Evolutionary conservation across 2,113 vertebrate species (phyloP), one percentile per base, ranked within the genome.

Genomic region (Lamprotornis superbus): DNA sequence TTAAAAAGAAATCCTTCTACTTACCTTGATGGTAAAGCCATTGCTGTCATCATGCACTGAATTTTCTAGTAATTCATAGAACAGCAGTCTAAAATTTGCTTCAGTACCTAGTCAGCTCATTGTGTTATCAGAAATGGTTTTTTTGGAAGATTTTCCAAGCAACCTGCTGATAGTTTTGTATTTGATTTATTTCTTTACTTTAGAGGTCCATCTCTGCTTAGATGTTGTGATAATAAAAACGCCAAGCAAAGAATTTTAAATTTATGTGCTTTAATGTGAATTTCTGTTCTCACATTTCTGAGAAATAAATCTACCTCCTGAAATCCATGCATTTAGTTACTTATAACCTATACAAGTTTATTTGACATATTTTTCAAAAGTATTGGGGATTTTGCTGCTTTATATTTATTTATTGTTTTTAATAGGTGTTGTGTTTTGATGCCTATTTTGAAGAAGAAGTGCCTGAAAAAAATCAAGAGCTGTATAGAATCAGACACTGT

Each of bases 351-450:
- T 86, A 80, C 7, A 75, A 53, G 18, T 94, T 97, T 83, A 47
- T 79, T 91, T 97, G 94, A 90, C 15, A 3, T 67, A 61, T 84
- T 96, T 85, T 95, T 31, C 27, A 50, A 79, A 90, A 87, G 28
- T 5, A 2, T n/a, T 94, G 61, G 78, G 84, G 31, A 96, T 90
- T 96, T 97, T 97, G 28, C 50, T 87, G 69, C 83, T 87, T 96
- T 83, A 67, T 76, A 73, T 82, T 84, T 97, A 86, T 97, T 97
- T 97, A 56, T 97, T 89, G 65, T 91, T 95, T 97, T 84, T 84
- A 88, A 87, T 90, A 99, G 99, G 98, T 97, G 44, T 97, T 99
- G 91, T 97, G 95, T 90, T 99, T 99, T 97, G 97, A 99, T 92
- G 99, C 99, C 8, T 99, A 98, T 97, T 98, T 98, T 95, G 97